phyloP scores from a whole-genome alignment of 2,888 invertebrate genomes.

The Pardosa pseudoannulata region DNA sequence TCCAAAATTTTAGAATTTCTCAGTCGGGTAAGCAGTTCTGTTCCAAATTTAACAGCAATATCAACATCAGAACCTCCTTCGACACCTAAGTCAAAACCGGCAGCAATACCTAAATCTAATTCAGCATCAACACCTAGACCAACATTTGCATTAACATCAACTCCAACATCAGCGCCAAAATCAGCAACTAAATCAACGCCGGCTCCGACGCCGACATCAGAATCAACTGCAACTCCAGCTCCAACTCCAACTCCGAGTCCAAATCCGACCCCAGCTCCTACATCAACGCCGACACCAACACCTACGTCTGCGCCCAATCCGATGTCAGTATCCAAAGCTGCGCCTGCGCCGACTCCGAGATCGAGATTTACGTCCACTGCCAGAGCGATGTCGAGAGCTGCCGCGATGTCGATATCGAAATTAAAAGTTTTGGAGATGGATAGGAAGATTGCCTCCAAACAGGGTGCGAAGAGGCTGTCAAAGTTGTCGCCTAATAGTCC shows the following conservation, averaged over 20 bases:
- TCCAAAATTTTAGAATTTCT: background rate
- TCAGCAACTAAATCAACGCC: background rate
- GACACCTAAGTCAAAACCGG: background rate
- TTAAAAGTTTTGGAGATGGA: background rate
- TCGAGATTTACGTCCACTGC: background rate
- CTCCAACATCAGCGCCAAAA: background rate
- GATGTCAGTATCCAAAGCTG: background rate
- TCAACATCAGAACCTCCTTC: background rate
- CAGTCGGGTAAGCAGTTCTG: background rate
- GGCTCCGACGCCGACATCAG: background rate
- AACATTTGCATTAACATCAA: slow-evolving; percentile 13
- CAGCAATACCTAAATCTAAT: background rate
- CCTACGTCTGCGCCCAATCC: background rate
- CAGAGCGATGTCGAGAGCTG: background rate
- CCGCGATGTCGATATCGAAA: background rate
- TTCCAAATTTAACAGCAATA: background rate
- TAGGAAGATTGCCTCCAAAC: background rate
- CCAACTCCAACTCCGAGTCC: too few species aligned
- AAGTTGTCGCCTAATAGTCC: background rate
- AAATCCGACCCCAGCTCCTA: too few species aligned
- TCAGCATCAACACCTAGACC: background rate
- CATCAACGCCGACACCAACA: background rate
- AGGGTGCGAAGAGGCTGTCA: background rate
- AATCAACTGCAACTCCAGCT: background rate
- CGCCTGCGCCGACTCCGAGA: background rate